These are phyloP conservation scores for Trissonchulus sp. DNA, from an alignment of 2,888 invertebrate species.

Conservation along the genomic window DNA sequence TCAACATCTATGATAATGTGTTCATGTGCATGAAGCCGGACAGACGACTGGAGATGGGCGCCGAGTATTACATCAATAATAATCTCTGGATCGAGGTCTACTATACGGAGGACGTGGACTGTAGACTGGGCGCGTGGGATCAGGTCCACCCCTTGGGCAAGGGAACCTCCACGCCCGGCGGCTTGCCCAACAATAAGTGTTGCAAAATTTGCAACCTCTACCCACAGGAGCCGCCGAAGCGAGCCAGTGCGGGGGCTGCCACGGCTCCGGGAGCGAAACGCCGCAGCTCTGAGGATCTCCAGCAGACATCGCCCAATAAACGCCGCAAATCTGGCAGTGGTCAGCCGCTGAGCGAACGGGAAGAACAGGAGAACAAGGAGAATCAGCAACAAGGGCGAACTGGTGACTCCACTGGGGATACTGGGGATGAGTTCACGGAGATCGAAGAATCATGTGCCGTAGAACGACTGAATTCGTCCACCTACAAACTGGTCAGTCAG, in stretches of 20 bases:
- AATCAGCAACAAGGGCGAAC: not conserved
- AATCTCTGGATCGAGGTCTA: conserved; percentile 47
- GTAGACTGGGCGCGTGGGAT: conserved; percentile 32
- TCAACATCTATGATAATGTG: conserved; percentile 32
- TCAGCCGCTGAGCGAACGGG: not conserved
- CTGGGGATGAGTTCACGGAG: not conserved
- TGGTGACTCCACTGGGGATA: not conserved
- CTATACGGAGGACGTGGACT: conserved; percentile 46
- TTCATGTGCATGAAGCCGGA: conserved; percentile 2
- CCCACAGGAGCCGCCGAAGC: conserved; percentile 35
- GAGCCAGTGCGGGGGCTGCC: no score
- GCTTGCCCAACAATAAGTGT: conserved; percentile 46
- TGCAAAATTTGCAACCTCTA: conserved; percentile 47
- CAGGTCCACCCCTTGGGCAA: conserved; percentile 4
- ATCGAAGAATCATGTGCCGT: not conserved
- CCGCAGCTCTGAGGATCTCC: not conserved
- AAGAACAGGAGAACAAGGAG: not conserved
- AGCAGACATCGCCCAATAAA: not conserved
- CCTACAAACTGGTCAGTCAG: not conserved
- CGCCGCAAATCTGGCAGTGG: not conserved
- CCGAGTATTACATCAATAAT: conserved; percentile 38
- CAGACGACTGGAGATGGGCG: not conserved
- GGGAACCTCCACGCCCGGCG: conserved; percentile 43
- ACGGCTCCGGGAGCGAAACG: not conserved
- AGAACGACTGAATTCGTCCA: not conserved